Evolutionary conservation across 2,113 vertebrate species (phyloP), one percentile per base, ranked within the genome.

Genomic region (Muntiacus reevesi): DNA sequence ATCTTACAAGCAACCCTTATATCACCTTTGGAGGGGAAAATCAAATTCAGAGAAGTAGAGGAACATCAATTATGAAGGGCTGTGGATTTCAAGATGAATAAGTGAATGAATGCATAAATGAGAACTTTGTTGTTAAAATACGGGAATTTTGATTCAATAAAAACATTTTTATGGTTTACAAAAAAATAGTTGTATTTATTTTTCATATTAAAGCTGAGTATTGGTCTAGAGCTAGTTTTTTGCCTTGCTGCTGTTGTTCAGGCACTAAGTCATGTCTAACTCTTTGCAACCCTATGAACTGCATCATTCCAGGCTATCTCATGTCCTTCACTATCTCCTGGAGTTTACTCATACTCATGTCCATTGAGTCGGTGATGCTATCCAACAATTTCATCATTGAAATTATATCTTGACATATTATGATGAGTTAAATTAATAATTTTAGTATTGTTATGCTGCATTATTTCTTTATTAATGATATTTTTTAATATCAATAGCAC

Each of bases 341-440:
- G 71, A 76, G 71, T 43, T 43, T 76, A 11, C 71, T 76, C 71
- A 76, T 25, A 14, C 23, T 43, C 40, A 7, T 76, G 71, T 27
- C 71, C 23, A 27, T 7, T 27, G 40, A 43, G 71, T 76, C 3
- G 0, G 6, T 43, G 12, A 76, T 76, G 71, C 23, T 40, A 76
- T 27, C 71, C 40, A 76, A 43, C 71, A 43, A 76, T 76, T 43
- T 40, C 40, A 76, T 43, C 71, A 76, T 12, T 43, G 40, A 96
- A 97, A 95, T 54, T 82, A 87, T 55, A 92, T 89, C 54, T 89
- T 94, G 87, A 71, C 40, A 92, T 87, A 78, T 47, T 87, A 67
- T 33, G 45, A 95, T 93, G 94, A 94, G 43, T n/a, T 95, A 92
- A 96, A 92, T 84, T 93, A 83, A 50, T 40, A 91, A 50, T 93